phyloP scores from a whole-genome alignment of 2,888 invertebrate species.

The Rhamphomyia laevipes region DNA sequence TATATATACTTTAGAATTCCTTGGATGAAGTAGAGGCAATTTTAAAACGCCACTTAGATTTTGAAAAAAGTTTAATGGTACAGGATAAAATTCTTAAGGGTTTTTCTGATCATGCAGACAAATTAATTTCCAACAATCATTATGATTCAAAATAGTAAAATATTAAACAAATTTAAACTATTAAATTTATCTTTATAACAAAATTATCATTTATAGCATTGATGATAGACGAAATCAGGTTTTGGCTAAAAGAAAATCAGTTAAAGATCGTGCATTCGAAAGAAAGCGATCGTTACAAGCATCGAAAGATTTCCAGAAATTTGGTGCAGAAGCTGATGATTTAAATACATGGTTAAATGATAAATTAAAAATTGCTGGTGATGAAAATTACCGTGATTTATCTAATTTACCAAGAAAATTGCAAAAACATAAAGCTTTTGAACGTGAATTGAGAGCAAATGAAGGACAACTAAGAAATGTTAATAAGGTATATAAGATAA shows the following conservation, averaged over 20 bases:
- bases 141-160: slow-evolving; percentile 67
- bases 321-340: slow-evolving; percentile 85
- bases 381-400: slow-evolving; percentile 85
- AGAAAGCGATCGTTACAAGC: slow-evolving; percentile 66
- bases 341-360: slow-evolving; percentile 82
- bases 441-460: slow-evolving; percentile 86
- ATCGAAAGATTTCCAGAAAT: slow-evolving; percentile 82
- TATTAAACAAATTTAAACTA: neutral
- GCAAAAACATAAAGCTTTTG: slow-evolving; percentile 95
- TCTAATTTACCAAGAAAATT: slow-evolving; percentile 82
- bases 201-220: slow-evolving; percentile 41
- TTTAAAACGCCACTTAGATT: slow-evolving; percentile 84
- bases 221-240: slow-evolving; percentile 63
- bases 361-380: slow-evolving; percentile 81
- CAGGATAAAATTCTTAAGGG: slow-evolving; percentile 83
- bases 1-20: slow-evolving; percentile 48
- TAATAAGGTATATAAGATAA: slow-evolving; percentile 48
- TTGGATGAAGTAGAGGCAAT: slow-evolving; percentile 86
- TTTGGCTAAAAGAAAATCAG: slow-evolving; percentile 56
- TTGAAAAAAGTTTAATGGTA: slow-evolving; percentile 81
- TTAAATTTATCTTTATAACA: neutral
- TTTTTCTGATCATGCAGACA: slow-evolving; percentile 73
- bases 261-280: slow-evolving; percentile 61
- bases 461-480: slow-evolving; percentile 82
- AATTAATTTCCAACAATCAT: slow-evolving; percentile 65